phyloP scores from a whole-genome alignment of 2,888 invertebrate species.

The Erebia epiphron region DNA sequence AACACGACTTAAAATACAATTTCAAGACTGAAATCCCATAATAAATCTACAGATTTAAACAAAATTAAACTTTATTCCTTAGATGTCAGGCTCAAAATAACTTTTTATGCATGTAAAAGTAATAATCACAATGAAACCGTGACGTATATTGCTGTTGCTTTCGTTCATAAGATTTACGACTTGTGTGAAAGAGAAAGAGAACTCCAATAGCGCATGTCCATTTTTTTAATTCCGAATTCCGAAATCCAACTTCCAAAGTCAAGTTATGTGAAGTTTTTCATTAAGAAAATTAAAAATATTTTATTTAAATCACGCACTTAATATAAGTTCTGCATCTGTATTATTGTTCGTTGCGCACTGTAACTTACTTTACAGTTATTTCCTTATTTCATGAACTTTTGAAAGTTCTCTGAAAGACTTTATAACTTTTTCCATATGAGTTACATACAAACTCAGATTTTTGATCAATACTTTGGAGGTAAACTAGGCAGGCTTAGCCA shows the following conservation, averaged over 20 bases:
- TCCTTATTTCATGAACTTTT: too few species aligned
- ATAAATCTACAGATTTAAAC: conserved; percentile 46
- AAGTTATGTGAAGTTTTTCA: conserved; percentile 21
- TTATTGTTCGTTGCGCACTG: too few species aligned
- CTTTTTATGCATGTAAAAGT: conserved; percentile 40
- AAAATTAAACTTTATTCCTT: conserved; percentile 49
- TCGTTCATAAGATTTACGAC: conserved; percentile 47
- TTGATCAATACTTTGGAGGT: too few species aligned
- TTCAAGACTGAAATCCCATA: conserved; percentile 43
- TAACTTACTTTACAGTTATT: too few species aligned
- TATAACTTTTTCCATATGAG: too few species aligned
- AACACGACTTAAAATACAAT: conserved; percentile 28
- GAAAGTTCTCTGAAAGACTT: too few species aligned
- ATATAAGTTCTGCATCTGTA: too few species aligned
- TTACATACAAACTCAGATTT: too few species aligned
- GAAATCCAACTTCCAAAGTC: conserved; percentile 34
- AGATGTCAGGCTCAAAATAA: conserved; percentile 25
- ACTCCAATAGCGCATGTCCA: conserved; percentile 63
- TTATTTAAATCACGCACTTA: too few species aligned
- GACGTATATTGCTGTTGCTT: conserved; percentile 54
- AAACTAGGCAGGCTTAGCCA: too few species aligned
- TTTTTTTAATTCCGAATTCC: conserved; percentile 49
- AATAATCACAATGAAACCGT: conserved; percentile 57
- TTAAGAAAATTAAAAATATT: conserved; percentile 10
- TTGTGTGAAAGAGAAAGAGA: conserved; percentile 51